phyloP scores from a whole-genome alignment of 2,888 invertebrate genomes.

The Caenorhabditis afra region DNA sequence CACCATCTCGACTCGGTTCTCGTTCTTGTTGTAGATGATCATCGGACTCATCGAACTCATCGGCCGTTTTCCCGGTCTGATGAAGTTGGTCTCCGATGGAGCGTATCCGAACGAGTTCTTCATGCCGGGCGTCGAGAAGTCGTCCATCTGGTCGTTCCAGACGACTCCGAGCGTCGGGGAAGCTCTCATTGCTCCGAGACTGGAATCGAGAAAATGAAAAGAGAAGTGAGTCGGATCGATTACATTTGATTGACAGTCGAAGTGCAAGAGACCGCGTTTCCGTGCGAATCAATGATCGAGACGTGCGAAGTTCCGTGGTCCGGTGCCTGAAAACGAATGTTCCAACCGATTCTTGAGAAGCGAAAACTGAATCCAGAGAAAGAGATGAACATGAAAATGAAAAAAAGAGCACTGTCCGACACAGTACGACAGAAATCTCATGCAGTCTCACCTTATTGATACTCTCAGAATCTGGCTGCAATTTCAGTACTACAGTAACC shows the following conservation, averaged over 20 bases:
- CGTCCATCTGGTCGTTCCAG: constrained; percentile 80
- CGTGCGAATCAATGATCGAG: constrained; percentile 87
- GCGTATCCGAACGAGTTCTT: constrained; percentile 80
- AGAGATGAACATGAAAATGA: constrained; percentile 72
- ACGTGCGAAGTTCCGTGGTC: constrained; percentile 92
- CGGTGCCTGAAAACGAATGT: constrained; percentile 81
- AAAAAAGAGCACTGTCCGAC: constrained; percentile 64
- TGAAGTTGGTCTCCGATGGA: constrained; percentile 89
- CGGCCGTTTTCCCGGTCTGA: constrained; percentile 88
- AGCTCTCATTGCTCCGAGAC: constrained; percentile 75
- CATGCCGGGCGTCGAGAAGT: constrained; percentile 83
- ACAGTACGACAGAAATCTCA: constrained; percentile 47
- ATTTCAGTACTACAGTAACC: constrained; percentile 2
- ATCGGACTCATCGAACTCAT: constrained; percentile 93
- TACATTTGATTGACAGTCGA: constrained; percentile 87
- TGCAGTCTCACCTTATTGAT: constrained; percentile 58
- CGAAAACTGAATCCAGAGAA: not conserved
- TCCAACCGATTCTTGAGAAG: constrained; percentile 75
- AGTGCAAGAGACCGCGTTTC: constrained; percentile 93
- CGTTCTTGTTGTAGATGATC: constrained; percentile 85
- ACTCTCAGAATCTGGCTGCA: constrained; percentile 58
- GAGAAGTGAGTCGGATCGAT: not conserved
- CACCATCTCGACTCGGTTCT: constrained; percentile 84
- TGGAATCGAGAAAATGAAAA: constrained; percentile 37
- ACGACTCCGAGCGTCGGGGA: constrained; percentile 78